Conservation (phyloP, 2,888 invertebrate genomes). For the Cheilosia vulpina region DNA sequence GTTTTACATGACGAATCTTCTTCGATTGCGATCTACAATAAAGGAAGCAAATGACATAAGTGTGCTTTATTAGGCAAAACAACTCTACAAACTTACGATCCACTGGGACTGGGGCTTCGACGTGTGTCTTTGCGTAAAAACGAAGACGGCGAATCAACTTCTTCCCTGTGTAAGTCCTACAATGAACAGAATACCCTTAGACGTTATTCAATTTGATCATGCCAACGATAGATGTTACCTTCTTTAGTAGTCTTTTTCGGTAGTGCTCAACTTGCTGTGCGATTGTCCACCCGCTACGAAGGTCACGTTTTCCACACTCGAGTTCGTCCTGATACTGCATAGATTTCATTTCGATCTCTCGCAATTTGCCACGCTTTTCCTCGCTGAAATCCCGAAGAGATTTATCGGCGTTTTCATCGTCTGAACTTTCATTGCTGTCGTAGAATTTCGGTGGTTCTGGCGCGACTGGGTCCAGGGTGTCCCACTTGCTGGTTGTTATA, state of each 20-base stretch:
- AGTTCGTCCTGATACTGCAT: constrained; percentile 98
- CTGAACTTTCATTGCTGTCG: constrained; percentile 79
- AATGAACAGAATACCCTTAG: background rate
- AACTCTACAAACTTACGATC: constrained; percentile 61
- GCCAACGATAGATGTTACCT: constrained; percentile 84
- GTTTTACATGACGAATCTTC: constrained; percentile 77
- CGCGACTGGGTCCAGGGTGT: constrained; percentile 86
- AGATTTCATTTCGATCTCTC: constrained; percentile 97
- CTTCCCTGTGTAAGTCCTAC: constrained; percentile 76
- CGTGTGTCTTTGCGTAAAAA: constrained; percentile 77
- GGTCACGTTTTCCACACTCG: constrained; percentile 91
- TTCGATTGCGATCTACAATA: constrained; percentile 74
- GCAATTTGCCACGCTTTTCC: constrained; percentile 89
- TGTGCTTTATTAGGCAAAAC: background rate
- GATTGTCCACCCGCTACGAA: constrained; percentile 90
- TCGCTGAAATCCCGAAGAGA: constrained; percentile 86
- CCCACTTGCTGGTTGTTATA: constrained; percentile 95
- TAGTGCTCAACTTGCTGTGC: constrained; percentile 95
- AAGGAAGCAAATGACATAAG: constrained; percentile 8
- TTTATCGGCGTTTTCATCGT: constrained; percentile 80
- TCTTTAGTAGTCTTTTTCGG: constrained; percentile 93
- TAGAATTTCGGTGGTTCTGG: constrained; percentile 83
- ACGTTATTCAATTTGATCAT: background rate
- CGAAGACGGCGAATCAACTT: constrained; percentile 79
- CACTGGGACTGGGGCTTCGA: constrained; percentile 77